These are phyloP conservation scores for Agriotes lineatus DNA, from an alignment of 2,888 invertebrate genomes.

Conservation along the genomic window DNA sequence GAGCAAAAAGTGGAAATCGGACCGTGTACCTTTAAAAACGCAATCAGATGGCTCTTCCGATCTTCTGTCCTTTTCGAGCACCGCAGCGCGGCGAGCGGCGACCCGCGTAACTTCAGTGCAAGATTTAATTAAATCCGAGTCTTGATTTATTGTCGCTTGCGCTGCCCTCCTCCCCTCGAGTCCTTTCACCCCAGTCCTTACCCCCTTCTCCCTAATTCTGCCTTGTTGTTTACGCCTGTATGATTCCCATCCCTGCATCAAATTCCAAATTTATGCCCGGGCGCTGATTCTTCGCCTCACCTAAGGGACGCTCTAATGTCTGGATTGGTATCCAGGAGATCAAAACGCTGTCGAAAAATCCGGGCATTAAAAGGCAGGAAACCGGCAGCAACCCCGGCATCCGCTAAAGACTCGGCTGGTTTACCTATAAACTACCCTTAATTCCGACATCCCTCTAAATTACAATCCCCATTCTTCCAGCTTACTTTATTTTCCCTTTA, in stretches of 20 bases:
- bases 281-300: not conserved
- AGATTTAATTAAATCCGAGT: conserved; percentile 71
- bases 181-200: conserved; percentile 36
- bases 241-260: conserved; percentile 45
- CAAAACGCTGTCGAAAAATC: conserved; percentile 20
- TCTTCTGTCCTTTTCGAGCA: conserved; percentile 50
- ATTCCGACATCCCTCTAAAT: conserved; percentile 69
- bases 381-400: conserved; percentile 45
- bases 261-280: not conserved
- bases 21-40: conserved; percentile 40
- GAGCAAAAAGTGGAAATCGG: conserved; percentile 9
- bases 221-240: conserved; percentile 54
- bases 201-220: conserved; percentile 46
- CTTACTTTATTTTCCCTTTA: conserved; percentile 67
- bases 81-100: conserved; percentile 67
- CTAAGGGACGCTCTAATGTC: too few species aligned
- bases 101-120: conserved; percentile 69
- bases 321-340: too few species aligned
- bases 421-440: conserved; percentile 69
- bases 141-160: conserved; percentile 70
- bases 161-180: conserved; percentile 47
- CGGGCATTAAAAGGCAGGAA: conserved; percentile 36
- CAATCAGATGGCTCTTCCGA: conserved; percentile 40
- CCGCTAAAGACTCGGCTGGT: conserved; percentile 63
- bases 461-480: conserved; percentile 68